Base-by-base conservation (phyloP, 2,888 invertebrate species). In the Priocnemis perturbator region DNA sequence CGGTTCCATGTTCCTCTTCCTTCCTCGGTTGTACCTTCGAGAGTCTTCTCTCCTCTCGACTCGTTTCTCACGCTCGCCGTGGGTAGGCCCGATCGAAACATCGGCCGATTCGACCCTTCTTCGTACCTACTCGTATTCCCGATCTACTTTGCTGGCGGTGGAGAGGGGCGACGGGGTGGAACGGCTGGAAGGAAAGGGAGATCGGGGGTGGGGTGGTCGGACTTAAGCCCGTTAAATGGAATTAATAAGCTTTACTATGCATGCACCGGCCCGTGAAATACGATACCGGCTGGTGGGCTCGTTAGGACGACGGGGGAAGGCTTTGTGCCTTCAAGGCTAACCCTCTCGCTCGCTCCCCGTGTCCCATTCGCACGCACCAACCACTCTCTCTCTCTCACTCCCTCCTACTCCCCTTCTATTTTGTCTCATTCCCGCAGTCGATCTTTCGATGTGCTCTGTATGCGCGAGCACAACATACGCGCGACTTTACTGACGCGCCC, bases 171-270 rank as follows among this genome's bases (percentile, higher is more conserved):
- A 19, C 50, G 50, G 50, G 17, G 19, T 1, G 9, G 50, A 11
- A 37, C 37, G 59, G 59, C 26, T 57, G 53, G 50, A 47, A 57
- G 15, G 26, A 19, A 19, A 50, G 50, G 50, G 17, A 50, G 17
- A 37, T 23, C 17, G 44, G 73, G 37, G 37, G 37, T 37, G 69
- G 74, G 67, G 74, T 50, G 76, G 81, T 69, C 77, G 79, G 82
- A 85, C 82, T 84, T 83, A 82, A 86, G 83, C 81, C 83, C 81
- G 83, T 85, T 84, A 85, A 86, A 86, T 86, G 84, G 84, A 87
- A 87, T 87, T 87, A 87, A 86, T 87, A 86, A 87, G 86, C 86
- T 86, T 83, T 85, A 83, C 83, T 85, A 83, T 86, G 84, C 83
- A 86, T 83, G 83, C 84, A 86, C 83, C 83, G 83, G 82, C 75